phyloP scores from a whole-genome alignment of 1,140 invertebrate genomes.

The Melitaea cinxia region DNA sequence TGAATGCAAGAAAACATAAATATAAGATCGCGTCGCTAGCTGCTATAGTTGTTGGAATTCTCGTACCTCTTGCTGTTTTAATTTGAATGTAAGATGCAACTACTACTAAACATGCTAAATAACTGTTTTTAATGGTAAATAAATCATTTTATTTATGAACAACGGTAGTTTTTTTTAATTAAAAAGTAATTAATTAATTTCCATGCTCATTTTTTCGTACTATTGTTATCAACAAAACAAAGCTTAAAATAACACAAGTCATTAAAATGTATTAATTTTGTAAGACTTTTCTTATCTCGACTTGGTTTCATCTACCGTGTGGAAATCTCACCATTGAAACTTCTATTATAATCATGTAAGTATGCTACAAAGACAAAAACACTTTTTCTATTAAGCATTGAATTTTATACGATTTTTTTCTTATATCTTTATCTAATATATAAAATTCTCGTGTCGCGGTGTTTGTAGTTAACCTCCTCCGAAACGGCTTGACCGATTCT shows the following conservation, averaged over 20 bases:
- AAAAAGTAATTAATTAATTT: no score
- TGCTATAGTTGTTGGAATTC: slow-evolving; percentile 58
- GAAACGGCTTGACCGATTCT: no score
- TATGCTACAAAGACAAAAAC: no score
- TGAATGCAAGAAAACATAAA: slow-evolving; percentile 66
- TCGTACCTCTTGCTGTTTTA: slow-evolving; percentile 65
- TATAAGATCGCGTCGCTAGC: slow-evolving; percentile 69
- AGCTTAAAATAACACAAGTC: slow-evolving; percentile 27
- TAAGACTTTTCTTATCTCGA: neutral
- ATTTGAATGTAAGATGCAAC: slow-evolving; percentile 22
- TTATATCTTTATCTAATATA: no score
- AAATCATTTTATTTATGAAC: neutral
- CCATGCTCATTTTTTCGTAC: neutral
- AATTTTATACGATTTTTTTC: no score
- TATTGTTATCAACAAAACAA: neutral
- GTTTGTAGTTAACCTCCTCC: no score
- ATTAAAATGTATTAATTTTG: neutral
- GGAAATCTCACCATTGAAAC: slow-evolving; percentile 3
- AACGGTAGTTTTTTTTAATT: neutral
- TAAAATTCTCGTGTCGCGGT: no score
- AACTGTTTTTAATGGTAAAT: neutral
- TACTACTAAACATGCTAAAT: neutral
- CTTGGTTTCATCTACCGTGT: neutral
- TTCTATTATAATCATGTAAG: no score
- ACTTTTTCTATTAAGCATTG: no score